A percentile compares a stretch with the other conserved stretches of the same genome.
These are phyloP conservation scores for Amblyopsis hoosieri DNA, from an alignment of 2,797 vertebrate species.

Conservation along the genomic window DNA sequence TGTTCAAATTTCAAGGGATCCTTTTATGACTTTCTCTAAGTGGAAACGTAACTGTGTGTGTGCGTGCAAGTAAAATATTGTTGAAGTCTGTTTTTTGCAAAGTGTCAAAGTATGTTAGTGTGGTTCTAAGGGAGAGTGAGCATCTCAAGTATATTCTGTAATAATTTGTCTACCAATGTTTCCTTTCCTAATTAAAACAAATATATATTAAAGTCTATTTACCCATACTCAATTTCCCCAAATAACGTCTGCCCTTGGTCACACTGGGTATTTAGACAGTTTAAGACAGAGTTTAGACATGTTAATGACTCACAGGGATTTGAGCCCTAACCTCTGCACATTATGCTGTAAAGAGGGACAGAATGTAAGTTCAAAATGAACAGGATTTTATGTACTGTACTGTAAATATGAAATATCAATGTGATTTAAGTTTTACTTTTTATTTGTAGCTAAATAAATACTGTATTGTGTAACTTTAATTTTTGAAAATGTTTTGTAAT, in stretches of 20 bases:
- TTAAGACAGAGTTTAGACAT: not conserved
- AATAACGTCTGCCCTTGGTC: too few species aligned
- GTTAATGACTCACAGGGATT: conserved; percentile 7
- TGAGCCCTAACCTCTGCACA: conserved; percentile 12
- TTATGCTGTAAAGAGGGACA: conserved; percentile 29
- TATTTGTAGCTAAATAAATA: conserved; percentile 26
- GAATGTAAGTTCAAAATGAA: conserved; percentile 66
- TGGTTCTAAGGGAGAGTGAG: conserved; percentile 12
- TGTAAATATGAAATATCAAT: conserved; percentile 54
- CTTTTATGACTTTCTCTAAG: not conserved
- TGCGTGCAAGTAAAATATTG: not conserved
- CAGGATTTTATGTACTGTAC: conserved; percentile 52
- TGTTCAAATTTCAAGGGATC: too few species aligned
- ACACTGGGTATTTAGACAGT: too few species aligned
- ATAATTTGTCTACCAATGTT: not conserved
- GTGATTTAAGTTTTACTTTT: conserved; percentile 33
- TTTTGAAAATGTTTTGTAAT: conserved; percentile 58
- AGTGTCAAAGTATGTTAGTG: conserved; percentile 1
- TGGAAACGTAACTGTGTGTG: not conserved
- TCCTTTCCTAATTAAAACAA: not conserved
- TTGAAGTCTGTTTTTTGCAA: conserved; percentile 1
- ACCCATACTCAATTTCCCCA: too few species aligned
- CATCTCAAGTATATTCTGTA: not conserved
- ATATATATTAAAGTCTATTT: not conserved
- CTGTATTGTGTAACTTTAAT: conserved; percentile 54